Percentiles rank a stretch among this genome's conserved stretches.
These are phyloP conservation scores for Oscheius sp. DNA, from an alignment of 2,888 invertebrate genomes.

Conservation along the genomic window DNA sequence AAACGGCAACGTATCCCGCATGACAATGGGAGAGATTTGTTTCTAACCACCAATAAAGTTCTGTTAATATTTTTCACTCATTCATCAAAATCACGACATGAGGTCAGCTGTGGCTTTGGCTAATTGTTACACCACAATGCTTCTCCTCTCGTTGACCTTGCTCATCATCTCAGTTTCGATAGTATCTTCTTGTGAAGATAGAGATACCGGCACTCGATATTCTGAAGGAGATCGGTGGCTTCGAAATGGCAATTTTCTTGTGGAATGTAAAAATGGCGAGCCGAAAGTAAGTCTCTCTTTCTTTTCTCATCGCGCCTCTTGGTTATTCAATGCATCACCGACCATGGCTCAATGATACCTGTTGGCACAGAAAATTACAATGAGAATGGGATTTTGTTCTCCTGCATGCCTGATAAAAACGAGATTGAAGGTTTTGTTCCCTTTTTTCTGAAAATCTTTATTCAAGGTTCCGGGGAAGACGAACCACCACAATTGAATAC, in stretches of 20 bases:
- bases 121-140: conserved; percentile 23
- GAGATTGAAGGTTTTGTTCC: conserved; percentile 16
- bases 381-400: conserved; percentile 49
- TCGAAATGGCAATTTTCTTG: conserved; percentile 47
- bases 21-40: too few species aligned
- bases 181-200: conserved; percentile 14
- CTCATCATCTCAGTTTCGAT: neutral
- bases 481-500: conserved; percentile 34
- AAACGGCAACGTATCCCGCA: too few species aligned
- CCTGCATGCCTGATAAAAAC: conserved; percentile 48
- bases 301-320: conserved; percentile 20
- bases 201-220: conserved; percentile 33
- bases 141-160: conserved; percentile 9
- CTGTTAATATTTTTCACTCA: neutral
- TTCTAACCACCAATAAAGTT: too few species aligned
- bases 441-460: neutral
- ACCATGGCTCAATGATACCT: conserved; percentile 52
- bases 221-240: conserved; percentile 49
- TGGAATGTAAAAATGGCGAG: conserved; percentile 39
- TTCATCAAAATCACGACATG: too few species aligned
- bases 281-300: conserved; percentile 32
- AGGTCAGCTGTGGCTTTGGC: conserved; percentile 23
- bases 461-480: conserved; percentile 15
- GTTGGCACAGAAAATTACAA: conserved; percentile 49
- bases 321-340: conserved; percentile 65